Evolutionary conservation across 2,888 invertebrate species (phyloP), one percentile per base, ranked within the genome.

Genomic region (Lasioglossum vierecki): DNA sequence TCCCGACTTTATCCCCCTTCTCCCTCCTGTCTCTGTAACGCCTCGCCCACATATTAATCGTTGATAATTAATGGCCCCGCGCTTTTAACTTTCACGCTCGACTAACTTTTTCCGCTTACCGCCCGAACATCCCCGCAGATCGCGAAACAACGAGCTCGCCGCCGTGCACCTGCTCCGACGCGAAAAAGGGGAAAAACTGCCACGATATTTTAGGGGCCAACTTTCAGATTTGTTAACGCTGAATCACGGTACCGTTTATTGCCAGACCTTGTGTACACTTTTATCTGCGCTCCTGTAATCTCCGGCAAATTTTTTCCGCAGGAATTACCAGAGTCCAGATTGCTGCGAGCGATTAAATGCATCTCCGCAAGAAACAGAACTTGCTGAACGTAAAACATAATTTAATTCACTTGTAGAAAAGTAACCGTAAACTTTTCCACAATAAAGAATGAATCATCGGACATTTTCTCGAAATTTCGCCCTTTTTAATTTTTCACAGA

Each of bases 141-240:
- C 66, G 76, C 39, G 49, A 44, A 46, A 35, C 44, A 63, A 49
- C 76, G 35, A 35, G 30, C 63, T 22, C 6, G 57, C 60, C 15
- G 26, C 26, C n/a, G 41, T 46, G 76, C 76, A 66, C 66, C 66
- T 68, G 66, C 63, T 75, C 35, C 66, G 35, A 15, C 49, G 35
- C 30, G 76, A 35, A 66, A 66, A 66, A 35, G 44, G 22, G 30
- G 30, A 30, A 35, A 68, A 35, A 68, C 68, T 68, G 68, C 35
- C 39, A 39, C 63, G 63, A 63, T 63, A 63, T 63, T 63, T 63
- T 63, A 63, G 63, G 30, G 63, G 30, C 63, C 5, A 63, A 63
- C 63, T 63, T 63, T 30, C 63, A 63, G 63, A 63, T 63, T 63
- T 63, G 26, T 63, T 63, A 63, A 63, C 63, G 26, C 30, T 35